These are phyloP conservation scores for Apomyelois bistriatella DNA, from an alignment of 2,888 invertebrate species.

Conservation along the genomic window DNA sequence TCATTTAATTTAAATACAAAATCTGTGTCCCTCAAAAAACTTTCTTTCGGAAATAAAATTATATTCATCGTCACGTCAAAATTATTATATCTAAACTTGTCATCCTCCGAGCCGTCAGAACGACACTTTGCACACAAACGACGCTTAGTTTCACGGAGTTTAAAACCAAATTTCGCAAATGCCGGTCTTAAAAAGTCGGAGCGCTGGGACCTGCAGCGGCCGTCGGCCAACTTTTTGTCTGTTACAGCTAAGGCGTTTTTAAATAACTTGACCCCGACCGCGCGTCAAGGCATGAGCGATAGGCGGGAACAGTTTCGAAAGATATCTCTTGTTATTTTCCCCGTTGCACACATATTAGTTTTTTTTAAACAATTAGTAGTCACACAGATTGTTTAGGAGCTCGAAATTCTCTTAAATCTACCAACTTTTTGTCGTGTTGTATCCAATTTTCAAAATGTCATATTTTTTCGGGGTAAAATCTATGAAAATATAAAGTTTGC, in stretches of 20 bases:
- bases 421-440: no score
- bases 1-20: no score
- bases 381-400: no score
- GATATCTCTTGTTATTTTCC: background rate
- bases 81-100: background rate
- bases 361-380: no score
- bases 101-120: background rate
- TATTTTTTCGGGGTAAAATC: no score
- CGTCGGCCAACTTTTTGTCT: constrained; percentile 41
- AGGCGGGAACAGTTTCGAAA: background rate
- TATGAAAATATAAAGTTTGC: no score
- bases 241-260: constrained; percentile 47
- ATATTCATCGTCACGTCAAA: background rate
- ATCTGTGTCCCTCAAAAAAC: no score
- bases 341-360: background rate
- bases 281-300: background rate
- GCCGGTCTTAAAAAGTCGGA: constrained; percentile 19
- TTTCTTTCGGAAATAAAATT: no score
- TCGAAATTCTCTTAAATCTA: no score
- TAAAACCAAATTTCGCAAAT: constrained; percentile 37
- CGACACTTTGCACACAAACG: constrained; percentile 11
- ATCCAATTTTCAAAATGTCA: no score
- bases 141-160: constrained; percentile 22
- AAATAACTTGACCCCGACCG: constrained; percentile 30
- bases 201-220: constrained; percentile 20